These are phyloP conservation scores for Laticauda colubrina DNA, from an alignment of 2,113 vertebrate species.

Conservation along the genomic window DNA sequence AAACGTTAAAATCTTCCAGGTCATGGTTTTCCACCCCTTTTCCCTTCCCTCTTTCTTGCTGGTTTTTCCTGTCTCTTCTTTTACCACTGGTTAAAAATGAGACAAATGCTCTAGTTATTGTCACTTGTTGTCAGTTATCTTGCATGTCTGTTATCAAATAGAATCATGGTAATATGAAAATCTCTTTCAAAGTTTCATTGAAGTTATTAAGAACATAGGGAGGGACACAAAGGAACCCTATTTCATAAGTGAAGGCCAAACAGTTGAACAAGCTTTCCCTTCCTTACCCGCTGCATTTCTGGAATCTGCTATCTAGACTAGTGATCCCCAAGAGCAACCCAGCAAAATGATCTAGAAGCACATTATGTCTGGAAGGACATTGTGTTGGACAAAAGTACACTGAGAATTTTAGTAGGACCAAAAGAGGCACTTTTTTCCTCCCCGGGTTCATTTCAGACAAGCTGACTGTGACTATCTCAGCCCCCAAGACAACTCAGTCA, in stretches of 20 bases:
- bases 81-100: not conserved
- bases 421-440: not conserved
- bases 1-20: not conserved
- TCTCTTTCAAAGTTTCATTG: not conserved
- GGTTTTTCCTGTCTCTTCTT: not conserved
- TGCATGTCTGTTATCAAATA: not conserved
- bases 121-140: not conserved
- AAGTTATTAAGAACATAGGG: not conserved
- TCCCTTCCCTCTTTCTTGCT: not conserved
- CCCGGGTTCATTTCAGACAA: not conserved
- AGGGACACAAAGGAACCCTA: not conserved
- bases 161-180: not conserved
- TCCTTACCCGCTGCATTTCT: not conserved
- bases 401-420: not conserved
- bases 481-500: not conserved
- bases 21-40: not conserved
- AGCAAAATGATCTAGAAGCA: not conserved
- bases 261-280: not conserved
- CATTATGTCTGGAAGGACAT: not conserved
- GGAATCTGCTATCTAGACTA: not conserved
- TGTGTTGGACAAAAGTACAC: not conserved
- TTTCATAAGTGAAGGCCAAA: not conserved
- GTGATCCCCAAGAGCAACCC: not conserved
- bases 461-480: not conserved
- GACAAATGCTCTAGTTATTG: not conserved